Percentiles rank a stretch among this genome's conserved stretches.
Evolutionary conservation across 1,140 invertebrate species (phyloP).

Genomic region (Steinernema feltiae): DNA sequence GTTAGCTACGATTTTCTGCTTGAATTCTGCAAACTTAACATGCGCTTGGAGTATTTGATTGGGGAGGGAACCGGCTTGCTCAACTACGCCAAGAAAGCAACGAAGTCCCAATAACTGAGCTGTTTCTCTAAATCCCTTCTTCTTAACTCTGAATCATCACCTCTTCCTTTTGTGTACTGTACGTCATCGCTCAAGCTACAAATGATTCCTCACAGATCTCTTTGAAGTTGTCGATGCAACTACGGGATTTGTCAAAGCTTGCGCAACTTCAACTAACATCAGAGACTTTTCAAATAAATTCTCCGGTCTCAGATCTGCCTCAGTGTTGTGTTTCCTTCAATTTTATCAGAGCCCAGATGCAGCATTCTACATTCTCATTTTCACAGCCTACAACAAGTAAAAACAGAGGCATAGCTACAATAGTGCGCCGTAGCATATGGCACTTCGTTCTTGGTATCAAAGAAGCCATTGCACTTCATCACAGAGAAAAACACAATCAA

Average conservation of each 20-base stretch:
- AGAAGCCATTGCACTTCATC: too few relatives aligned
- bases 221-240: not conserved
- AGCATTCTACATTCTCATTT: too few relatives aligned
- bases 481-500: too few relatives aligned
- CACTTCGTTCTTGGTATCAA: too few relatives aligned
- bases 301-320: too few relatives aligned
- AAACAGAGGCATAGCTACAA: too few relatives aligned
- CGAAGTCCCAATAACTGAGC: conserved; percentile 20
- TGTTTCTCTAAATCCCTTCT: not conserved
- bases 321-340: too few relatives aligned
- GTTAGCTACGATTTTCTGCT: conserved; percentile 43
- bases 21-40: conserved; percentile 39
- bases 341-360: too few relatives aligned
- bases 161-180: not conserved
- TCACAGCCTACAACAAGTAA: too few relatives aligned
- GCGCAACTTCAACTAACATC: not conserved
- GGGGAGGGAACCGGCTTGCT: conserved; percentile 49
- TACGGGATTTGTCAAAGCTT: not conserved
- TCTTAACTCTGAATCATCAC: not conserved
- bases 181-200: not conserved
- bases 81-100: conserved; percentile 28
- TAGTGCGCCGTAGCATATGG: too few relatives aligned
- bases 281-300: not conserved
- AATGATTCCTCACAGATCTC: not conserved
- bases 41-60: conserved; percentile 45